Evolutionary conservation across 2,888 invertebrate species (phyloP).

Genomic region (Cyaniris semiargus): DNA sequence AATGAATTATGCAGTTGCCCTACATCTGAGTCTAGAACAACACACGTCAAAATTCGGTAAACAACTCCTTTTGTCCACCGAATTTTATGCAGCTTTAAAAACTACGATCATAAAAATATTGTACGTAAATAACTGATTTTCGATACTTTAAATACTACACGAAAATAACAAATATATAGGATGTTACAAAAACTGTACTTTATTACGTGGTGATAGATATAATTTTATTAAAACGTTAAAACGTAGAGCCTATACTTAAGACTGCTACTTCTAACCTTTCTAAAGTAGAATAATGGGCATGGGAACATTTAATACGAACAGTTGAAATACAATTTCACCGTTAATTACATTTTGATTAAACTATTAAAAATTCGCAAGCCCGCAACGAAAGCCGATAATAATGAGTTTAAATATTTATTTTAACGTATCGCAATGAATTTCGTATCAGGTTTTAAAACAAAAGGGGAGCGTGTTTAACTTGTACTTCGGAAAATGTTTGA

Average conservation of each 20-base stretch:
- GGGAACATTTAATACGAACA: background rate
- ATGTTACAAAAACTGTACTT: background rate
- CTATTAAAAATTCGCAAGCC: background rate
- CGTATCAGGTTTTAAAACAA: background rate
- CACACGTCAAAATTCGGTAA: background rate
- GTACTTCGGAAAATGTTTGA: background rate
- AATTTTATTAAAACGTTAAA: background rate
- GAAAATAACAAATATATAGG: background rate
- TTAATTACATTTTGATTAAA: background rate
- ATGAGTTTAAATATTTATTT: background rate
- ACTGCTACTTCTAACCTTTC: background rate
- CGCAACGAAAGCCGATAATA: background rate
- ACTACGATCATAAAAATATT: background rate
- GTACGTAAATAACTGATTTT: too few relatives aligned
- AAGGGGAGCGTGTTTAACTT: background rate
- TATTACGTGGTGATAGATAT: background rate
- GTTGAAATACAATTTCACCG: background rate
- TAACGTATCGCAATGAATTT: constrained; percentile 5
- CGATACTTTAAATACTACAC: too few relatives aligned
- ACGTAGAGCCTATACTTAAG: background rate
- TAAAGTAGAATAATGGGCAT: constrained; percentile 3
- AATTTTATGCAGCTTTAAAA: background rate
- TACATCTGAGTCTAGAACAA: background rate
- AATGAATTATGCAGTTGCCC: background rate
- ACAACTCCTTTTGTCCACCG: background rate